Conservation (phyloP, 2,888 invertebrate species). For the Eristalis arbustorum region DNA sequence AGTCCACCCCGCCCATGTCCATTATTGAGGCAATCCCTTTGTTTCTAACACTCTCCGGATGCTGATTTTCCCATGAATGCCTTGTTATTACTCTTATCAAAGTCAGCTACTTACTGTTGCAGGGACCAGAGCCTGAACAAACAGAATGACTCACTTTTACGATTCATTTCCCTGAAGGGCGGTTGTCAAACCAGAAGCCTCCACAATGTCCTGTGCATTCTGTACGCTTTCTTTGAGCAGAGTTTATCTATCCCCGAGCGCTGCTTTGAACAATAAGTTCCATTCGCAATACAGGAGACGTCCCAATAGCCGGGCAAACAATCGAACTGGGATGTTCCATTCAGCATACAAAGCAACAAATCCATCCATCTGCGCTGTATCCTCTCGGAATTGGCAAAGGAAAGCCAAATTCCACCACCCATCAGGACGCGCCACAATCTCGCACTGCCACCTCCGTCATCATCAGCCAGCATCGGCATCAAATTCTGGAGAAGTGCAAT, state of each 20-base stretch:
- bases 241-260: constrained; percentile 44
- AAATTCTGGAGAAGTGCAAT: constrained; percentile 41
- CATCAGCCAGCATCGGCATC: constrained; percentile 1
- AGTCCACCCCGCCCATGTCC: background rate
- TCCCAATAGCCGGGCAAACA: constrained; percentile 15
- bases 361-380: constrained; percentile 13
- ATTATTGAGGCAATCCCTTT: background rate
- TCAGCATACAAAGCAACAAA: constrained; percentile 20
- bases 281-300: constrained; percentile 34
- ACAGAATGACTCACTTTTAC: constrained; percentile 18
- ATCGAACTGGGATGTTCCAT: constrained; percentile 32
- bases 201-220: constrained; percentile 27
- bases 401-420: background rate
- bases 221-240: constrained; percentile 16
- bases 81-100: background rate
- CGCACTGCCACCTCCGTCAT: constrained; percentile 4
- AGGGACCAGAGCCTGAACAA: background rate
- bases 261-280: constrained; percentile 57
- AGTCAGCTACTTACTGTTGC: background rate
- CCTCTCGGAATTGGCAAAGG: background rate
- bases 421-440: background rate
- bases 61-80: background rate
- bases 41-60: background rate
- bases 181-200: constrained; percentile 44
- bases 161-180: constrained; percentile 28